A percentile compares a stretch with the other conserved stretches of the same genome.
These are phyloP conservation scores for Tragopan temminckii DNA, from an alignment of 2,797 vertebrate genomes.

Conservation along the genomic window DNA sequence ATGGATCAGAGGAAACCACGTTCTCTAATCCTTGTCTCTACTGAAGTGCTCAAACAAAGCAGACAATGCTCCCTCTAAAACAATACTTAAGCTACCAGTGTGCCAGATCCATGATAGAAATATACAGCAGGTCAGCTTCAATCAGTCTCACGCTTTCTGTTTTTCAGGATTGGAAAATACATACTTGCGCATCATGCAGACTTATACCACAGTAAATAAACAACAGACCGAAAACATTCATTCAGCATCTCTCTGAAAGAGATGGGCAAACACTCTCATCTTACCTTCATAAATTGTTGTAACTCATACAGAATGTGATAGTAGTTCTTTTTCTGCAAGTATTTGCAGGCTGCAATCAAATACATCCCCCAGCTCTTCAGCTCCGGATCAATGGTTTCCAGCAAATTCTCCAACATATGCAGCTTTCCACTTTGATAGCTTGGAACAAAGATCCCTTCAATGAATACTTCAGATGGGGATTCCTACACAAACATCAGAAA, in stretches of 20 bases:
- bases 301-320: conserved; percentile 95
- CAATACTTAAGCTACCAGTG: neutral
- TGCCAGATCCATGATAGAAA: neutral
- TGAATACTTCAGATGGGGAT: conserved; percentile 93
- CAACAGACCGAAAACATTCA: neutral
- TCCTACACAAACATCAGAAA: conserved; percentile 81
- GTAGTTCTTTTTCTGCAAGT: conserved; percentile 91
- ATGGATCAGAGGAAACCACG: neutral
- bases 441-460: conserved; percentile 92
- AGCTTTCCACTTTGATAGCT: conserved; percentile 91
- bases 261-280: neutral
- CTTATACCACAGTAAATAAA: neutral
- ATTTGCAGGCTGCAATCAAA: conserved; percentile 95
- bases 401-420: conserved; percentile 88
- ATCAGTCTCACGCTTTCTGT: neutral
- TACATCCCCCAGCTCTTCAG: conserved; percentile 92
- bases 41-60: neutral
- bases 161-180: neutral
- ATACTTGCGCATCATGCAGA: neutral
- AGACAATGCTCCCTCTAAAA: neutral
- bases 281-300: conserved; percentile 98
- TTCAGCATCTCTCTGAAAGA: neutral
- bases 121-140: neutral
- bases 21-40: neutral
- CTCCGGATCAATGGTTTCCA: conserved; percentile 91